Evolutionary conservation across 2,113 vertebrate genomes (phyloP), one percentile per base, ranked within the genome.

Genomic region (Todiramphus saurophagus): DNA sequence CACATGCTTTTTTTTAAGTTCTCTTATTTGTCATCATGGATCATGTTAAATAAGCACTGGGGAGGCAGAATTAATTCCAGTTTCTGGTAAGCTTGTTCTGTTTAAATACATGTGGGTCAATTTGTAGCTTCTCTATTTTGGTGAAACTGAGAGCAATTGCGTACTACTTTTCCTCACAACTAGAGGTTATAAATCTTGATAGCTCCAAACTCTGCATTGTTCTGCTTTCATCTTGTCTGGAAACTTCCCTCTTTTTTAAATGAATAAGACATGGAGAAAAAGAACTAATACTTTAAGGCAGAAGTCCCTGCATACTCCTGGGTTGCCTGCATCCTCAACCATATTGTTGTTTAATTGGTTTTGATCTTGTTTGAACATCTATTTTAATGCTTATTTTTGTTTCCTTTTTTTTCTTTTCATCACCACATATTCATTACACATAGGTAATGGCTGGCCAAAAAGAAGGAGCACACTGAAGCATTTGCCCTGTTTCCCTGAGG

Each of bases 1-100:
- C 67, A 67, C 8, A 93, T 87, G 51, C 43, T 90, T 56, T 83
- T n/a, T 95, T 92, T 84, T 44, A 83, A 84, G 50, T 80, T 93
- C 63, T 39, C 19, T 89, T 91, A 89, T 81, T 93, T 83, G 68
- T 73, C 59, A 62, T 74, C 60, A 50, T 70, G 64, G 37, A 74
- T 94, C 56, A 74, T 33, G 15, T 62, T 87, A 94, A 70, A 81
- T 51, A 87, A 77, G 46, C 46, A 74, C 70, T 48, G 37, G 44
- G 58, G 35, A 30, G 80, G 27, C 20, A 93, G 87, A 81, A 84
- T 68, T 94, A 94, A 97, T 89, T 89, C 69, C 60, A 31, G 11
- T 56, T 87, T 79, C 33, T 53, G 62, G 46, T 84, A 89, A 91
- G 51, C 46, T 90, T 64, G 59, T 83, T 87, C 70, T 83, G 53